Percentiles rank a stretch among this genome's conserved stretches.
Conservation (phyloP, 2,888 invertebrate genomes). For the Corythucha ciliata region DNA sequence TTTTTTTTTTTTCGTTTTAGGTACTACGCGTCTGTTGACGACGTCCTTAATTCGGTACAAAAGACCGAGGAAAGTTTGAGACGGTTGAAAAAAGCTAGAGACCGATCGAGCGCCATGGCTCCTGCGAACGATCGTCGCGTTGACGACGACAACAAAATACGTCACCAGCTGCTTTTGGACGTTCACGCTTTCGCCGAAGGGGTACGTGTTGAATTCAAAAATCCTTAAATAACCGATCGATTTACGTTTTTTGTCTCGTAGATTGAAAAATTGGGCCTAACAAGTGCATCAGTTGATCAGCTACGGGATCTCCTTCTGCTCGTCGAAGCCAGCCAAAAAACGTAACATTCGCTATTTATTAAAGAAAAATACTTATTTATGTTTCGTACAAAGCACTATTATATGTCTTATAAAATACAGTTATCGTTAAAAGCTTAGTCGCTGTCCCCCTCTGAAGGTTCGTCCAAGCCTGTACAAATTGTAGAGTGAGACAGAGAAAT, state of each 20-base stretch:
- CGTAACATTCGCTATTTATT: too few relatives aligned
- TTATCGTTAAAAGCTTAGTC: neutral
- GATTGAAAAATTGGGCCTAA: conserved; percentile 48
- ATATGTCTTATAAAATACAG: neutral
- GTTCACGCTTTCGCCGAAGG: conserved; percentile 62
- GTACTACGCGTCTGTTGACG: conserved; percentile 65
- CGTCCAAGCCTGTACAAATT: too few relatives aligned
- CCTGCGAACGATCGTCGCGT: conserved; percentile 48
- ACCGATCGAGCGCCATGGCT: conserved; percentile 45
- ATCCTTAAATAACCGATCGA: conserved; percentile 2
- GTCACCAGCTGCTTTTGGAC: conserved; percentile 80
- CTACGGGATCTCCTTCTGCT: conserved; percentile 52
- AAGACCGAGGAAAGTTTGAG: conserved; percentile 91
- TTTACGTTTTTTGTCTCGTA: conserved; percentile 38
- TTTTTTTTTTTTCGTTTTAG: conserved; percentile 42
- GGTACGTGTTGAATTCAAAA: conserved; percentile 40
- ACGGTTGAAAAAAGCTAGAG: conserved; percentile 74
- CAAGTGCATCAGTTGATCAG: conserved; percentile 50
- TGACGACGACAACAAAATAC: conserved; percentile 91
- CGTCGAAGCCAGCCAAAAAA: conserved; percentile 44
- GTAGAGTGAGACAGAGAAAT: too few relatives aligned
- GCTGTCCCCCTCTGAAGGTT: too few relatives aligned
- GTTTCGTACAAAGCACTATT: conserved; percentile 1
- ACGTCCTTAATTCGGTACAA: conserved; percentile 85
- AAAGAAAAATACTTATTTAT: too few relatives aligned